Percentiles rank a stretch among this genome's conserved stretches.
Conservation (phyloP, 2,113 vertebrate species). For the Neodon shergylaensis region DNA sequence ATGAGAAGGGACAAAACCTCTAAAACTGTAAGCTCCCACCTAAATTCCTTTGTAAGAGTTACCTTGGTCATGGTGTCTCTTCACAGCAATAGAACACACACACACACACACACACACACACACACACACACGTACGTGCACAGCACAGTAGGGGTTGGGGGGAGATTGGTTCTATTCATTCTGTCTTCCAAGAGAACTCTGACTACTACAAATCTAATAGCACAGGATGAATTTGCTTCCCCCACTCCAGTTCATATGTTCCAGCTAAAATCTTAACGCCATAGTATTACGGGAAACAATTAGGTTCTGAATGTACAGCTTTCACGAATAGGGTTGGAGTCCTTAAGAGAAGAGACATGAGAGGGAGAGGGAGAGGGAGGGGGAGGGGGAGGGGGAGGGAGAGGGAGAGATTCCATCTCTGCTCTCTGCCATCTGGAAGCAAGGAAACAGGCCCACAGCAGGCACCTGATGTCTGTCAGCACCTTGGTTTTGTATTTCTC, state of each 20-base stretch:
- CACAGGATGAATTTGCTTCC: not conserved
- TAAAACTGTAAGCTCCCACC: not conserved
- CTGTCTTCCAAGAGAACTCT: not conserved
- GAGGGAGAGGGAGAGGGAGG: not conserved
- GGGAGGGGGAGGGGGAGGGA: not conserved
- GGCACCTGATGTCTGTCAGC: not conserved
- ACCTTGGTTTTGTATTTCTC: not conserved
- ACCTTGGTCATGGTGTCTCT: not conserved
- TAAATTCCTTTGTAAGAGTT: not conserved
- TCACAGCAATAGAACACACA: not conserved
- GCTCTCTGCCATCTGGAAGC: not conserved
- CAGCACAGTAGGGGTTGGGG: too few relatives aligned
- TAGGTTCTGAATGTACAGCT: not conserved
- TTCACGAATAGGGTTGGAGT: not conserved
- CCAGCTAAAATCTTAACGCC: not conserved
- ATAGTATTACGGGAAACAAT: not conserved
- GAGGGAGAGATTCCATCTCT: not conserved
- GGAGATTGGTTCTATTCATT: not conserved
- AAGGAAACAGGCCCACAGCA: not conserved
- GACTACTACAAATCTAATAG: not conserved
- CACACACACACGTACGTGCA: not conserved
- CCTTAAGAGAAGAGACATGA: not conserved
- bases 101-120: not conserved
- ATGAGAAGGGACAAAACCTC: not conserved
- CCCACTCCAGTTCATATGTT: not conserved